phyloP scores from a whole-genome alignment of 2,113 vertebrate species.

The Lasiurus borealis region DNA sequence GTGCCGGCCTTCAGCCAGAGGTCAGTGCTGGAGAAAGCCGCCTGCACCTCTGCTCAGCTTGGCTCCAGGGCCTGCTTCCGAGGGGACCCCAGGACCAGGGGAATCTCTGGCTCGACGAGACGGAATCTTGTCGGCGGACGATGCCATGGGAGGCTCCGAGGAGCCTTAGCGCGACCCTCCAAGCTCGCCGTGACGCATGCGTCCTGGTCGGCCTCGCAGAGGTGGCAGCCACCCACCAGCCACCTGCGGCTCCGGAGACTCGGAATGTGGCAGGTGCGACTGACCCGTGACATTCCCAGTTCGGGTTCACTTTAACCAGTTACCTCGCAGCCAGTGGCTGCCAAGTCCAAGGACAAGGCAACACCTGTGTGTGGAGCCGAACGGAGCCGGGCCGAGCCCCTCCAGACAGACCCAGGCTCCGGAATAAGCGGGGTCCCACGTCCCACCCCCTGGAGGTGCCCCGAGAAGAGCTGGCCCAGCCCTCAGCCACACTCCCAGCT shows the following conservation, averaged over 20 bases:
- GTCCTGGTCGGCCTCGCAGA: neutral
- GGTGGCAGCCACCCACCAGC: neutral
- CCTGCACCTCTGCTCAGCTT: neutral
- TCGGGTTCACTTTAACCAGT: neutral
- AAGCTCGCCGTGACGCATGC: neutral
- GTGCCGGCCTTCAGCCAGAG: neutral
- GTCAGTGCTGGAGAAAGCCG: fast-evolving
- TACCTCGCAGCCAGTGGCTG: neutral
- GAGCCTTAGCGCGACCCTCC: neutral
- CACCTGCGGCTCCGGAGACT: neutral
- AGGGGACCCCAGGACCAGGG: neutral
- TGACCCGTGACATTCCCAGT: neutral
- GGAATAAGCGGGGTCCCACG: fast-evolving
- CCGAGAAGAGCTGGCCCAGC: neutral
- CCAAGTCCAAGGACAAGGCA: fast-evolving
- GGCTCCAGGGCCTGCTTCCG: neutral
- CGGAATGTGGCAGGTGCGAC: neutral
- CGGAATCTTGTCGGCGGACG: neutral
- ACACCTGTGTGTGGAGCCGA: neutral
- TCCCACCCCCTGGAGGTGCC: neutral
- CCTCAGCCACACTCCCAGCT: neutral
- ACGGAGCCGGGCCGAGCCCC: neutral
- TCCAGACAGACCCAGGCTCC: too few species aligned
- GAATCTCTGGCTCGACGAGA: neutral
- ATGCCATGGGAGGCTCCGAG: neutral